Conservation (phyloP, 1,140 invertebrate genomes). For the Ganaspis sp. region DNA sequence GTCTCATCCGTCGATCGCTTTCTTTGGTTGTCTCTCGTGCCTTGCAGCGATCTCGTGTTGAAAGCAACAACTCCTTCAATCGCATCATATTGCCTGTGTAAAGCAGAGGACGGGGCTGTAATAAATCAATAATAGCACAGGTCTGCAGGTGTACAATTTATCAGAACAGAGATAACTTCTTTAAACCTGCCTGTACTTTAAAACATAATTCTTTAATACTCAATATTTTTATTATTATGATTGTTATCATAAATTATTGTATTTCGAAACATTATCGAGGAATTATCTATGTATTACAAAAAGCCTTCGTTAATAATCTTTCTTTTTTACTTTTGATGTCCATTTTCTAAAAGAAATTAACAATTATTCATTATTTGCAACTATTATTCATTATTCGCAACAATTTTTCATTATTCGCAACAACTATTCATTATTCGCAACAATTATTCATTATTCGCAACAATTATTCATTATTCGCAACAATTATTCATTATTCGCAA, state of each 20-base stretch:
- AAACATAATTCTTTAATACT: not conserved
- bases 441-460: no score
- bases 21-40: conserved; percentile 10
- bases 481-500: no score
- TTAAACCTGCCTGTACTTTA: not conserved
- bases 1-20: conserved; percentile 5
- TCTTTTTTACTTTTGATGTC: no score
- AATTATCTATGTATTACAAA: no score
- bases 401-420: no score
- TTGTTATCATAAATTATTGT: not conserved
- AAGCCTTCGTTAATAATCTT: no score
- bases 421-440: no score
- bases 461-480: no score
- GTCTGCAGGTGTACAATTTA: conserved; percentile 20
- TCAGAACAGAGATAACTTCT: not conserved
- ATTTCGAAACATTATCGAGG: no score
- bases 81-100: not conserved
- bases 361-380: no score
- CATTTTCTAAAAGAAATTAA: no score
- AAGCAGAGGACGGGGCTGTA: not conserved
- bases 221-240: not conserved
- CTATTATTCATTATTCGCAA: no score
- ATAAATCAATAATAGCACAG: conserved; percentile 21
- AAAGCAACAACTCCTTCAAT: conserved; percentile 20
- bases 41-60: conserved; percentile 7